These are phyloP conservation scores for Myrmecophaga tridactyla DNA, from an alignment of 2,113 vertebrate species.

Conservation along the genomic window DNA sequence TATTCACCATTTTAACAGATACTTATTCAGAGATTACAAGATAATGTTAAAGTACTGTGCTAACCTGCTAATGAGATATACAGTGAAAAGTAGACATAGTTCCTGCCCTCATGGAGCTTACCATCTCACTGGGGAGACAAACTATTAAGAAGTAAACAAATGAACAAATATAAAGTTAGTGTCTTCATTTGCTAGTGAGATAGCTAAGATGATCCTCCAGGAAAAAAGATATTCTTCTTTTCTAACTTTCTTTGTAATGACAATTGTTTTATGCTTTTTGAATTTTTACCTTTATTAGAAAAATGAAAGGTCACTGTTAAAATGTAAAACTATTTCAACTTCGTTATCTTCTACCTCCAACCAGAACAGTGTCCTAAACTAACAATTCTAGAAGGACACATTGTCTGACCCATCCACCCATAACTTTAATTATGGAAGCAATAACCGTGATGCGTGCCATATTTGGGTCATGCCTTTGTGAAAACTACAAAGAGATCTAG, in stretches of 20 bases:
- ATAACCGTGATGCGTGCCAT: neutral
- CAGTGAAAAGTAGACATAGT: neutral
- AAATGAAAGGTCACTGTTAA: neutral
- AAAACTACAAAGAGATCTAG: conserved; percentile 49
- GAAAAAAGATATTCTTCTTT: neutral
- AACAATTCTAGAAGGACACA: neutral
- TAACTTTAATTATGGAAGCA: conserved; percentile 11
- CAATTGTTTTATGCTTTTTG: neutral
- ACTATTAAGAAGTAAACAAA: neutral
- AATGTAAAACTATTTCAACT: neutral
- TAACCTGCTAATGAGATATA: neutral
- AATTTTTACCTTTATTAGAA: conserved; percentile 42
- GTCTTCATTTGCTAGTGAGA: neutral
- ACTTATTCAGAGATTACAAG: neutral
- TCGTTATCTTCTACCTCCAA: neutral
- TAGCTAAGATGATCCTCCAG: neutral
- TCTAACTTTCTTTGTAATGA: neutral
- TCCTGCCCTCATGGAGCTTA: neutral
- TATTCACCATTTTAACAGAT: conserved; percentile 30
- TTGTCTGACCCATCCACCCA: neutral
- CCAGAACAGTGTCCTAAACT: neutral
- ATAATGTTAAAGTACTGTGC: neutral
- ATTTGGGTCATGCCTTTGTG: conserved; percentile 20
- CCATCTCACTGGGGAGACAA: neutral
- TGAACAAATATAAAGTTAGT: neutral